Evolutionary conservation across 2,797 vertebrate genomes (phyloP).

Genomic region (Acipenser oxyrinchus): DNA sequence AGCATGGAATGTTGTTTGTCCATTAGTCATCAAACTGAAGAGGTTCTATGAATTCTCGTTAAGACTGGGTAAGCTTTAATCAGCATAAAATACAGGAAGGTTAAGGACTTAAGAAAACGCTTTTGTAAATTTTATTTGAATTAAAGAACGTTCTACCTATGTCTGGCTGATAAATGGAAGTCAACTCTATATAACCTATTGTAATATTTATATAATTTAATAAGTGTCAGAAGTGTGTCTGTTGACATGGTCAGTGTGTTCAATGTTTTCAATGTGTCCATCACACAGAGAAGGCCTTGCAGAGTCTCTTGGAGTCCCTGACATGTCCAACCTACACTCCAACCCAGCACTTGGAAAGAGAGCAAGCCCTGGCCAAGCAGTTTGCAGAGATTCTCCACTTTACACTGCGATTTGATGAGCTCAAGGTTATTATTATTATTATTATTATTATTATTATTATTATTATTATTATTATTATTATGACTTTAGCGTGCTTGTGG

Average conservation of each 20-base stretch:
- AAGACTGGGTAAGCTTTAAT: conserved; percentile 70
- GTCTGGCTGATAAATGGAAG: too few species aligned
- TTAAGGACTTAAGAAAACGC: neutral
- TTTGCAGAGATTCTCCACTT: conserved; percentile 98
- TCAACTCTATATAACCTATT: too few species aligned
- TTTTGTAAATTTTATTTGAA: too few species aligned
- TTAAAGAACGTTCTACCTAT: too few species aligned
- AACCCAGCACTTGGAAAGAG: conserved; percentile 91
- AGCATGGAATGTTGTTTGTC: conserved; percentile 93
- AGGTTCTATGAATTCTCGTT: conserved; percentile 93
- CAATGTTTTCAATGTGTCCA: neutral
- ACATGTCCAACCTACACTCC: conserved; percentile 87
- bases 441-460: neutral
- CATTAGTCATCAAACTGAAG: conserved; percentile 90
- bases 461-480: neutral
- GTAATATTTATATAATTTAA: too few species aligned
- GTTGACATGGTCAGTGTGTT: neutral
- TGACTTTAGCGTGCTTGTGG: too few species aligned
- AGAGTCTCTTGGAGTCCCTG: conserved; percentile 83
- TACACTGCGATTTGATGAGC: conserved; percentile 94
- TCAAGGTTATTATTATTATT: conserved; percentile 66
- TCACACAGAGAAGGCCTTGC: conserved; percentile 74
- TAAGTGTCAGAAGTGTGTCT: too few species aligned
- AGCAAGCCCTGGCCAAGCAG: conserved; percentile 93
- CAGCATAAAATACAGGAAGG: too few species aligned